A percentile compares a stretch with the other conserved stretches of the same genome.
Conservation (phyloP, 2,888 invertebrate genomes). For the Acronicta leporina region DNA sequence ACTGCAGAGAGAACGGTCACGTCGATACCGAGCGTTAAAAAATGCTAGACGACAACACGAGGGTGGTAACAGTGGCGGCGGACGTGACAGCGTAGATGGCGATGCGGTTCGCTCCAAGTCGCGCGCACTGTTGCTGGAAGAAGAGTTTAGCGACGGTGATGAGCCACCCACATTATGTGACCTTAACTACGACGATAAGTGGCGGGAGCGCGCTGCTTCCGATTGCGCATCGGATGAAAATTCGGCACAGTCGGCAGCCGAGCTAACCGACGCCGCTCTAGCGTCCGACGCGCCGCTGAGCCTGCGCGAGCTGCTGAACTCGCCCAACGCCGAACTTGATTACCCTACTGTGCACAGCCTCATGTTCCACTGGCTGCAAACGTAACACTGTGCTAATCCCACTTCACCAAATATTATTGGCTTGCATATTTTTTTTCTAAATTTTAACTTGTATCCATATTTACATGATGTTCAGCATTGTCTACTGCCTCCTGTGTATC, state of each 20-base stretch:
- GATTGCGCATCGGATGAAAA: constrained; percentile 84
- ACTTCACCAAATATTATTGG: constrained; percentile 47
- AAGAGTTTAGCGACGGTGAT: constrained; percentile 80
- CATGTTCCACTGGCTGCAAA: constrained; percentile 88
- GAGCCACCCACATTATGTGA: constrained; percentile 85
- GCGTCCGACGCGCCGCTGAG: constrained; percentile 69
- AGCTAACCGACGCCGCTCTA: constrained; percentile 66
- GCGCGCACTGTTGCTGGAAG: constrained; percentile 69
- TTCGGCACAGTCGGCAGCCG: constrained; percentile 79
- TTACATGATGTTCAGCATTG: background rate
- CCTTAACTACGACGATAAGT: constrained; percentile 78
- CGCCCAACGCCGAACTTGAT: constrained; percentile 84
- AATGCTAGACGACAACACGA: constrained; percentile 84
- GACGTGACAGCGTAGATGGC: constrained; percentile 66
- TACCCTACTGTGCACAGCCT: constrained; percentile 86
- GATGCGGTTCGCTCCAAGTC: constrained; percentile 71
- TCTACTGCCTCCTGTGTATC: constrained; percentile 3
- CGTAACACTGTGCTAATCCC: constrained; percentile 72
- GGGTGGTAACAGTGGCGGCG: constrained; percentile 67
- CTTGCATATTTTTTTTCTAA: constrained; percentile 54
- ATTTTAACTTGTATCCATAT: constrained; percentile 41
- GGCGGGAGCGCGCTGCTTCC: constrained; percentile 75
- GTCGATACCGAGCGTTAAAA: constrained; percentile 82
- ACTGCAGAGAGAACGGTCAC: constrained; percentile 81
- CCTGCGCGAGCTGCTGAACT: constrained; percentile 80